A percentile compares a stretch with the other conserved stretches of the same genome.
These are phyloP conservation scores for Paramisgurnus dabryanus DNA, from an alignment of 2,113 vertebrate genomes.

Conservation along the genomic window DNA sequence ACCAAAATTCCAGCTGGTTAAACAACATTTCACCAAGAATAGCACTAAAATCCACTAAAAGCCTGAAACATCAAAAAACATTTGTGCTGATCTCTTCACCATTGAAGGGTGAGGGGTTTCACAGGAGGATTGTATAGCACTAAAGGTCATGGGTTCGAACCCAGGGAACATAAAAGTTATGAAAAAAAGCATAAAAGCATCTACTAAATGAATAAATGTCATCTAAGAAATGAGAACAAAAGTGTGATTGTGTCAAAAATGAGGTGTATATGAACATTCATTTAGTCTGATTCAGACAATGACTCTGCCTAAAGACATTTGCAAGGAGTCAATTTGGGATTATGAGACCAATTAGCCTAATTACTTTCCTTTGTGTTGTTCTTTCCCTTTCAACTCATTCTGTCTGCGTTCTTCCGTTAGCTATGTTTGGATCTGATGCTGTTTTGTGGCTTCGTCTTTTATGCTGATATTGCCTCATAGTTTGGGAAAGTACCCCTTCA, in stretches of 20 bases:
- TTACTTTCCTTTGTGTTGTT: slow-evolving; percentile 65
- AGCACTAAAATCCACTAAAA: too few species aligned
- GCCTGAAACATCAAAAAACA: background rate
- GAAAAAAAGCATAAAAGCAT: too few species aligned
- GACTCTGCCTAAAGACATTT: slow-evolving; percentile 61
- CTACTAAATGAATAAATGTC: too few species aligned
- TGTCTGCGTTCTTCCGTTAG: slow-evolving; percentile 59
- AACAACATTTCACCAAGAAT: too few species aligned
- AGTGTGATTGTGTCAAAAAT: slow-evolving; percentile 1
- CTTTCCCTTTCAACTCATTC: slow-evolving; percentile 33
- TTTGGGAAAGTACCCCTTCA: slow-evolving; percentile 48
- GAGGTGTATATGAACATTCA: slow-evolving; percentile 19
- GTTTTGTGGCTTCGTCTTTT: slow-evolving; percentile 63
- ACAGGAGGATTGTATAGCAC: background rate
- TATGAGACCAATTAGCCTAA: slow-evolving; percentile 78
- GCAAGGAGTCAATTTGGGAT: slow-evolving; percentile 71
- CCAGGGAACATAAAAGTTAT: too few species aligned
- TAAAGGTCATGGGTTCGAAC: too few species aligned
- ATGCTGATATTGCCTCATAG: slow-evolving; percentile 63
- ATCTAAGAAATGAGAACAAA: background rate
- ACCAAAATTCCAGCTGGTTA: too few species aligned
- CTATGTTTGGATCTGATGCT: slow-evolving; percentile 66
- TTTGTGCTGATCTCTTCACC: background rate
- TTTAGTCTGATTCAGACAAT: slow-evolving; percentile 15
- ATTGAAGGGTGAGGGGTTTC: background rate